These are phyloP conservation scores for Danio kyathit DNA, from an alignment of 2,797 vertebrate species.

Conservation along the genomic window DNA sequence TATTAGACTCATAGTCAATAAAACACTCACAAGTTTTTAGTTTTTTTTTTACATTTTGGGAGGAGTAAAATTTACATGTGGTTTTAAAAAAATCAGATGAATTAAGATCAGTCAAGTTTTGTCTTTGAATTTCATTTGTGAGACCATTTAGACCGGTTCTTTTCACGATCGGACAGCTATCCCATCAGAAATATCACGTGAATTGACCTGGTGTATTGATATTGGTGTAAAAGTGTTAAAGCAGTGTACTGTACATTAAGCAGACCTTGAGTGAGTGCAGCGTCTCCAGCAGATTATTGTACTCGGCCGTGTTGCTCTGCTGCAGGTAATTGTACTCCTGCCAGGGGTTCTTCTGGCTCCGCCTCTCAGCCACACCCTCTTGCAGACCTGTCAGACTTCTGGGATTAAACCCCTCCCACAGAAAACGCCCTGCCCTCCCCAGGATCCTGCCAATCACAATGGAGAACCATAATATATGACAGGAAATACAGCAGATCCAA, in stretches of 20 bases:
- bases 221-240: too few species aligned
- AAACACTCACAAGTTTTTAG: too few species aligned
- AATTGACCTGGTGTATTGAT: too few species aligned
- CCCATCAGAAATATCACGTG: too few species aligned
- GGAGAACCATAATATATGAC: background rate
- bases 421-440: constrained; percentile 89
- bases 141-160: too few species aligned
- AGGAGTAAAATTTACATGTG: too few species aligned
- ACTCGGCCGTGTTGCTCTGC: constrained; percentile 86
- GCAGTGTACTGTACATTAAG: background rate
- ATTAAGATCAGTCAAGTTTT: too few species aligned
- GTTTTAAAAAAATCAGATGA: too few species aligned
- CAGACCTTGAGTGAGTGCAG: constrained; percentile 95
- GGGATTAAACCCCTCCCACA: constrained; percentile 93
- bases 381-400: constrained; percentile 91
- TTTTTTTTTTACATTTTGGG: too few species aligned
- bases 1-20: too few species aligned
- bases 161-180: too few species aligned
- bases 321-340: constrained; percentile 97
- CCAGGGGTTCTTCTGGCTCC: constrained; percentile 89
- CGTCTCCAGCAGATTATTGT: constrained; percentile 90
- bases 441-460: constrained; percentile 83
- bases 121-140: too few species aligned
- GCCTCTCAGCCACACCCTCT: constrained; percentile 86
- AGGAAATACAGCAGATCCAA: background rate